These are phyloP conservation scores for Aleiodes alternator DNA, from an alignment of 2,888 invertebrate species.

Conservation along the genomic window DNA sequence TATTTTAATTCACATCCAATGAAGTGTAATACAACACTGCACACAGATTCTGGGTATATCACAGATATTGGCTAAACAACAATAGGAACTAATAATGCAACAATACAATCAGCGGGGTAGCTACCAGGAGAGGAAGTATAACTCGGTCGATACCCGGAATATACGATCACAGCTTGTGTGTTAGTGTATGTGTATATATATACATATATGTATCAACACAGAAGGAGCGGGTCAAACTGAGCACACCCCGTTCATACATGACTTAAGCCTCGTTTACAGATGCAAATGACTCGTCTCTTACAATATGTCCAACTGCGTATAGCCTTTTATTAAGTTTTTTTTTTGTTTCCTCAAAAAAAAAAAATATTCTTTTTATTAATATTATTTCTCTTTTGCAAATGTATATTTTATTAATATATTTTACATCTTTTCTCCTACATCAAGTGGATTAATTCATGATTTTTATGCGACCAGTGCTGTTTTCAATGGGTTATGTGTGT, in stretches of 20 bases:
- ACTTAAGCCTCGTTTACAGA: slow-evolving; percentile 62
- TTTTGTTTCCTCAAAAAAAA: too few relatives aligned
- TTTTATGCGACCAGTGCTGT: slow-evolving; percentile 50
- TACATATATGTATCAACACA: neutral
- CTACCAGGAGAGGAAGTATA: slow-evolving; percentile 25
- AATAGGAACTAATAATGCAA: slow-evolving; percentile 62
- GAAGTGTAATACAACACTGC: slow-evolving; percentile 1
- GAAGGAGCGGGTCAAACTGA: slow-evolving; percentile 8
- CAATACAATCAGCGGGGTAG: slow-evolving; percentile 49
- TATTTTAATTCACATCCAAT: slow-evolving; percentile 9
- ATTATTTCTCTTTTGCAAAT: too few relatives aligned
- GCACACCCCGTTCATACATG: slow-evolving; percentile 45
- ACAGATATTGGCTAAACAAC: slow-evolving; percentile 47
- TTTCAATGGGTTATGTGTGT: slow-evolving; percentile 12
- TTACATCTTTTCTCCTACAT: neutral
- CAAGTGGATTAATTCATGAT: slow-evolving; percentile 54
- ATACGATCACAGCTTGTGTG: slow-evolving; percentile 1
- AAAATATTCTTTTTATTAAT: too few relatives aligned
- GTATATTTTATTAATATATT: neutral
- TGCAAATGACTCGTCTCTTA: slow-evolving; percentile 60
- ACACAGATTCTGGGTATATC: neutral
- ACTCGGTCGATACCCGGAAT: slow-evolving; percentile 44
- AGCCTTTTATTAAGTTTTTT: slow-evolving; percentile 52
- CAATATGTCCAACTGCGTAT: slow-evolving; percentile 53
- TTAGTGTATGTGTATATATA: too few relatives aligned